These are phyloP conservation scores for Emydoidea blandingii DNA, from an alignment of 2,797 vertebrate genomes.

Conservation along the genomic window DNA sequence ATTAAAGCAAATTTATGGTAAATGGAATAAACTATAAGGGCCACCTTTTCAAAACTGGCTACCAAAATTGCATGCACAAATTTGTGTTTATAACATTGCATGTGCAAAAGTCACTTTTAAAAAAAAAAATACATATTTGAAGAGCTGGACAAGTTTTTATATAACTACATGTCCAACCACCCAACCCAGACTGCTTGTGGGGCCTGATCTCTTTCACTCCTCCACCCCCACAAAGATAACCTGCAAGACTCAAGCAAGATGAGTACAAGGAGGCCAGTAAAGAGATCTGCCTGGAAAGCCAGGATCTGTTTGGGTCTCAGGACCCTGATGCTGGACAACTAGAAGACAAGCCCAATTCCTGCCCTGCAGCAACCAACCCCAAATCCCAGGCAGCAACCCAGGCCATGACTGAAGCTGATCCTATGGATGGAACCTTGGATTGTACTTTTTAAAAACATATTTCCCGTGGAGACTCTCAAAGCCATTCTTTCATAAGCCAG, in stretches of 20 bases:
- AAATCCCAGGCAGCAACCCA: neutral
- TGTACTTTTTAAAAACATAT: neutral
- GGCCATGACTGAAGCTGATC: neutral
- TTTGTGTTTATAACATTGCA: neutral
- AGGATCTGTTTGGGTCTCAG: neutral
- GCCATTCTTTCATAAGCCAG: neutral
- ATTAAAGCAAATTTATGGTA: slow-evolving; percentile 49
- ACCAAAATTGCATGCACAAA: neutral
- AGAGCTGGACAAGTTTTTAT: neutral
- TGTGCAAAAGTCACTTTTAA: neutral
- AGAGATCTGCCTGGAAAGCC: neutral
- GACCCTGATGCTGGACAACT: neutral
- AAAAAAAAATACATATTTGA: neutral
- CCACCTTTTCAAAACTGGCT: neutral
- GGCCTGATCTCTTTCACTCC: neutral
- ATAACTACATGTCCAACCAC: neutral
- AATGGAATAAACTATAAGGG: slow-evolving; percentile 22
- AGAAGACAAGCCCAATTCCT: neutral
- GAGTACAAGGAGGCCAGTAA: neutral
- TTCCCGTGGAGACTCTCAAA: neutral
- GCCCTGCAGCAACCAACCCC: neutral
- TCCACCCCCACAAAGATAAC: neutral
- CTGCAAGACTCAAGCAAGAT: neutral
- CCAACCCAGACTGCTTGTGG: neutral
- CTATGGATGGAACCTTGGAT: neutral